These are phyloP conservation scores for Griposia aprilina DNA, from an alignment of 2,888 invertebrate genomes.

Conservation along the genomic window DNA sequence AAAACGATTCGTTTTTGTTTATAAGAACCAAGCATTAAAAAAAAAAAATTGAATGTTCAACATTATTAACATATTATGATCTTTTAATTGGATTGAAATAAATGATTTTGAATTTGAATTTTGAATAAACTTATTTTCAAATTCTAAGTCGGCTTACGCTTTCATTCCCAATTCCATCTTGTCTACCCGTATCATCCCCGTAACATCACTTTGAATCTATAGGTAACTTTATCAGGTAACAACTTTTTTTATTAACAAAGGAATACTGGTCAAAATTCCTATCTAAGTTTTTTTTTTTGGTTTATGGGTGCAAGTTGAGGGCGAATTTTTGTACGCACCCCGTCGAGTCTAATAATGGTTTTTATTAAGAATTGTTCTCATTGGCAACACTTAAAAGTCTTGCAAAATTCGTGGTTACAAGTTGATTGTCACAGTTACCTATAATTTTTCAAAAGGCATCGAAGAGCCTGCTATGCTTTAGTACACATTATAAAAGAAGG, in stretches of 20 bases:
- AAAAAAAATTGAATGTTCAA: too few relatives aligned
- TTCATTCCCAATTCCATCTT: background rate
- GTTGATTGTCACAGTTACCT: background rate
- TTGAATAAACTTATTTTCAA: background rate
- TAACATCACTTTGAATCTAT: conserved; percentile 7
- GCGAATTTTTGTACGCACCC: conserved; percentile 27
- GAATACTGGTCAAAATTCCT: conserved; percentile 46
- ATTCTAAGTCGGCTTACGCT: background rate
- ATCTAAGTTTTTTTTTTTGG: background rate
- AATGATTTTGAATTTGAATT: too few relatives aligned
- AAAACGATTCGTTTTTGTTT: too few relatives aligned
- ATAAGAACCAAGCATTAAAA: too few relatives aligned
- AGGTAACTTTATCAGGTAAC: conserved; percentile 39
- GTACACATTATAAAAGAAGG: background rate
- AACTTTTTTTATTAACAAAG: conserved; percentile 36
- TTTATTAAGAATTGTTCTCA: background rate
- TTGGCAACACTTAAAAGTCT: background rate
- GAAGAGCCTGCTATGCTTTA: background rate
- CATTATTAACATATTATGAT: too few relatives aligned
- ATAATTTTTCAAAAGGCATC: conserved; percentile 7
- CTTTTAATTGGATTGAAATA: too few relatives aligned
- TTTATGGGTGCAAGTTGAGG: background rate
- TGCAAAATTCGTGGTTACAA: background rate
- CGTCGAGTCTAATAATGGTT: background rate
- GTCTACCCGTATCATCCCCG: conserved; percentile 26